These are phyloP conservation scores for Scaptomyza graminum DNA, from an alignment of 1,140 invertebrate genomes.

Conservation along the genomic window DNA sequence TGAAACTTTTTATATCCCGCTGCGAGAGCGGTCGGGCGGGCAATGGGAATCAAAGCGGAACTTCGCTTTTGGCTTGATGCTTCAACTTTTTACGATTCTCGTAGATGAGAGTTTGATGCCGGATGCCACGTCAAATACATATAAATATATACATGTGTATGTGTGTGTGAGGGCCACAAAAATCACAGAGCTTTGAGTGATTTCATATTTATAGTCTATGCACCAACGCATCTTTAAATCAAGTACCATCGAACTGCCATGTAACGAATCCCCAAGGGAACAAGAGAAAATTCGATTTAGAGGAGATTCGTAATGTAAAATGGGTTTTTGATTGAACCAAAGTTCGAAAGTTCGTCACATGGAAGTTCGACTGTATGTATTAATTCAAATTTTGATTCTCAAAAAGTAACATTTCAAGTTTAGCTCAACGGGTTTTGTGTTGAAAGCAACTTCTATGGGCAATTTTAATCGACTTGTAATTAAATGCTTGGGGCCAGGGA, in stretches of 20 bases:
- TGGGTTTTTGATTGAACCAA: no score
- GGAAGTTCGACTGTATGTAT: no score
- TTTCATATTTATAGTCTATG: neutral
- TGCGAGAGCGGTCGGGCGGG: slow-evolving; percentile 47
- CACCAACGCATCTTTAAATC: no score
- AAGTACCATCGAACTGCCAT: no score
- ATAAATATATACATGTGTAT: neutral
- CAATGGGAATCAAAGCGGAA: slow-evolving; percentile 16
- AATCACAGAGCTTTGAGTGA: neutral
- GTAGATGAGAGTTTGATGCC: slow-evolving; percentile 43
- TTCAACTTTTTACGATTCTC: slow-evolving; percentile 76
- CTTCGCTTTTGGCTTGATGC: slow-evolving; percentile 39
- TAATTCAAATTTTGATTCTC: no score
- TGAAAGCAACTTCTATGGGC: no score
- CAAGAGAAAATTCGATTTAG: no score
- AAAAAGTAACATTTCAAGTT: no score
- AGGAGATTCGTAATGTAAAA: no score
- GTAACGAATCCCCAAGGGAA: no score
- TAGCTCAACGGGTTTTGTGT: neutral
- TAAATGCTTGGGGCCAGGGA: slow-evolving; percentile 34
- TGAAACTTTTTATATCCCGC: slow-evolving; percentile 58
- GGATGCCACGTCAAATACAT: neutral
- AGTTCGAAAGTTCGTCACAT: no score
- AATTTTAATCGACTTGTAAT: slow-evolving; percentile 43
- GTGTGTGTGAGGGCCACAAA: neutral